Evolutionary conservation across 2,113 vertebrate genomes (phyloP), one percentile per base, ranked within the genome.

Genomic region (Apistogramma diplotaenia): DNA sequence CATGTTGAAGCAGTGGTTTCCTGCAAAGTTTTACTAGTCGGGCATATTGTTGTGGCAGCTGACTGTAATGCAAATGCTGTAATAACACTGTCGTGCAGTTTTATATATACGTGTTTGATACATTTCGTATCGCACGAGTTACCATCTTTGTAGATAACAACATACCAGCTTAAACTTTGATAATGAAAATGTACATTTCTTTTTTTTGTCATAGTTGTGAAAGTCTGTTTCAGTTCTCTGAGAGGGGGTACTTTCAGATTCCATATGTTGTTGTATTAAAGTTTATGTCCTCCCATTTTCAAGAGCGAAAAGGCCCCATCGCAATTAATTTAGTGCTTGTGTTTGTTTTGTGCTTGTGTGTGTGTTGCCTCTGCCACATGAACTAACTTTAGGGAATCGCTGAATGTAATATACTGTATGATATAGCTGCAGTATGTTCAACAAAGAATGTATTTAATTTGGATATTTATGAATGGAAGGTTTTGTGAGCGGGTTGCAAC

Each of bases 401-500:
- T 82, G 86, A 88, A 89, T 91, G 82, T 90, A 84, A 73, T 43
- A 33, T 74, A n/a, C 43, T 70, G 10, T 70, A 35, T 54, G 12
- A 54, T 35, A 79, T 19, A 12, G 27, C 5, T 77, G n/a, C 29
- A 23, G 9, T 61, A 23, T 43, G 76, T 51, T 67, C 6, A 62
- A 46, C 21, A 25, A 81, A 80, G 70, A 87, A 78, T 87, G 79
- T 75, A 65, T 40, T 75, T 65, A 1, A 27, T 73, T 57, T 56
- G 19, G 10, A 35, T 18, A 33, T 29, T 12, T 72, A n/a, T 46
- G 10, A 56, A 29, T 5, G 6, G 8, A 33, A 33, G 8, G 13
- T 16, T 78, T 72, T 76, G 3, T 33, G n/a, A 27, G 62, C 0
- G 0, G 13, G 57, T 37, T 65, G 4, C n/a, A 67, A 59, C 27